These are phyloP conservation scores for Sebastes variabilis DNA, from an alignment of 2,797 vertebrate genomes.

Conservation along the genomic window DNA sequence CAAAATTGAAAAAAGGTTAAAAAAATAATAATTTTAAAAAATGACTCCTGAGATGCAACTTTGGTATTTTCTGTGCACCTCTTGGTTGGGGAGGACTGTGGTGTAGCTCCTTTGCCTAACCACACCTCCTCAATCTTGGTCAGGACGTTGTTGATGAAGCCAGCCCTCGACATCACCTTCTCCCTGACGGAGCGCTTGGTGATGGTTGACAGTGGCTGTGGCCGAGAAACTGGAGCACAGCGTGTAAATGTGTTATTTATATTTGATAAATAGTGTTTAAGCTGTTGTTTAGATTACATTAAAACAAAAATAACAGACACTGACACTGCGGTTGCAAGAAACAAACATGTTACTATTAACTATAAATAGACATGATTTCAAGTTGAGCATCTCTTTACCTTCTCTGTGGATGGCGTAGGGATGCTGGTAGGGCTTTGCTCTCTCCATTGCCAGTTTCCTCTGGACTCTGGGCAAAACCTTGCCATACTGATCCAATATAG, in stretches of 20 bases:
- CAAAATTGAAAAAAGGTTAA: background rate
- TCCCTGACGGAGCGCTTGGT: conserved; percentile 83
- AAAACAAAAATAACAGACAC: background rate
- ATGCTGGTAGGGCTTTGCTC: conserved; percentile 88
- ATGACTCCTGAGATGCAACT: background rate
- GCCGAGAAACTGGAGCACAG: conserved; percentile 83
- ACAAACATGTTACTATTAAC: background rate
- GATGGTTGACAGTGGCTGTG: conserved; percentile 91
- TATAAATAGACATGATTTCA: background rate
- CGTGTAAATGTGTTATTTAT: background rate
- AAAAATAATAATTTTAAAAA: background rate
- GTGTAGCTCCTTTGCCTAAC: conserved; percentile 80
- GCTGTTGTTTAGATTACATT: background rate
- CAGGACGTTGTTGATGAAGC: conserved; percentile 90
- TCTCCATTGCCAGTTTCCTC: conserved; percentile 88
- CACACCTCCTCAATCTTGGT: conserved; percentile 93
- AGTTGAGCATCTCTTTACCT: conserved; percentile 75
- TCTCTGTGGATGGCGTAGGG: conserved; percentile 83
- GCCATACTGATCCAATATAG: conserved; percentile 89
- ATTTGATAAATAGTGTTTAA: background rate
- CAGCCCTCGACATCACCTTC: conserved; percentile 88
- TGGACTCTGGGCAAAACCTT: conserved; percentile 93
- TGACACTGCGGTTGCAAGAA: too few species aligned
- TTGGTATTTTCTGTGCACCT: conserved; percentile 76
- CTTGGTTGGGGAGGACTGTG: conserved; percentile 66